Evolutionary conservation across 2,888 invertebrate genomes (phyloP).

Genomic region (Drosophila birchii): DNA sequence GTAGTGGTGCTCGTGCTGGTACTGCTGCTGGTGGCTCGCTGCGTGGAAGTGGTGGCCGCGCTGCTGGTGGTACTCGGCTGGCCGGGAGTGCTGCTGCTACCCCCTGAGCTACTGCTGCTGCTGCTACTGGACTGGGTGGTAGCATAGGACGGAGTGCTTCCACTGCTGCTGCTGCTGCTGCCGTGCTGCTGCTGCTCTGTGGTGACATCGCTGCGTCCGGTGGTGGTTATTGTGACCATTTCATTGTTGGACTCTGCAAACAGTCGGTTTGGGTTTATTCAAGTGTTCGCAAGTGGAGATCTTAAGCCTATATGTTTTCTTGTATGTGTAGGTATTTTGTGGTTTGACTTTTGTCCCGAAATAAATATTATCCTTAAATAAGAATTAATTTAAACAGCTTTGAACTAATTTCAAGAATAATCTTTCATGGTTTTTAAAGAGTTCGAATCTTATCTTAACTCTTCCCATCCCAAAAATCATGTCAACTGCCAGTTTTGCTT

Average conservation of each 20-base stretch:
- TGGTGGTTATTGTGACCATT: constrained; percentile 73
- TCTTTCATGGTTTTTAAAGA: neutral
- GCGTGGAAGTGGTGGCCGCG: constrained; percentile 58
- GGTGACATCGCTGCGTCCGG: constrained; percentile 80
- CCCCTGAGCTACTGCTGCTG: constrained; percentile 48
- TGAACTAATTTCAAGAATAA: neutral
- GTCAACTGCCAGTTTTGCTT: constrained; percentile 42
- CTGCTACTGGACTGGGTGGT: constrained; percentile 67
- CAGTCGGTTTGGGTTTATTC: constrained; percentile 53
- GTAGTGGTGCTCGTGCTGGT: constrained; percentile 66
- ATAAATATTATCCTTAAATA: neutral
- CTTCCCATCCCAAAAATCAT: constrained; percentile 39
- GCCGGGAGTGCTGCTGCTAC: constrained; percentile 46
- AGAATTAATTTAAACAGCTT: too few species aligned
- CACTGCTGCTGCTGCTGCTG: constrained; percentile 78
- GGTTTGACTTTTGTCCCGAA: neutral
- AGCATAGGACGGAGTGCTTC: constrained; percentile 71
- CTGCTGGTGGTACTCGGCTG: constrained; percentile 56
- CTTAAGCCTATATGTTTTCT: constrained; percentile 6
- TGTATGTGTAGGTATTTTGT: constrained; percentile 20
- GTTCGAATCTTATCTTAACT: too few species aligned
- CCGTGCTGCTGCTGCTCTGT: constrained; percentile 86
- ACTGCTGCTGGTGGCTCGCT: constrained; percentile 60
- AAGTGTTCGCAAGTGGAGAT: constrained; percentile 22
- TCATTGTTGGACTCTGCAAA: constrained; percentile 80